phyloP scores from a whole-genome alignment of 64 coral and sea anemone genomes.

The Pocillopora damicornis region DNA sequence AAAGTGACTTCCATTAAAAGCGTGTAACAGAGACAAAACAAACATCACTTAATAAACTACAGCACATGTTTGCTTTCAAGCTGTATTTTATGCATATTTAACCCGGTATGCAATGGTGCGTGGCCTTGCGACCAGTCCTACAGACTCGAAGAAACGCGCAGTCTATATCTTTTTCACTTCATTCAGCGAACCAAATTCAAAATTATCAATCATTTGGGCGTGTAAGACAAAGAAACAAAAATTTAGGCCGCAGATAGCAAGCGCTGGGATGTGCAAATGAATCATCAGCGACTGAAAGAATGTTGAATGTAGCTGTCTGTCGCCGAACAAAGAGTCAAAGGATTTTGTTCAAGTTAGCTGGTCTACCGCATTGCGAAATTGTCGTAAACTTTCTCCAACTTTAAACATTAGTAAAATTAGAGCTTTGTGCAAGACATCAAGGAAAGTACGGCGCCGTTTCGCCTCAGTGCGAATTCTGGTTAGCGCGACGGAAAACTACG shows the following conservation, averaged over 20 bases:
- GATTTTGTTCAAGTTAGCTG: not conserved
- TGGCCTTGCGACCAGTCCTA: not conserved
- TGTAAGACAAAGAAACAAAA: not conserved
- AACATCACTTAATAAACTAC: constrained; percentile 29
- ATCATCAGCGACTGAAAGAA: not conserved
- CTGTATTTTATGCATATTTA: not conserved
- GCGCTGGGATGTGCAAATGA: not conserved
- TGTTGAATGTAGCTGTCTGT: not conserved
- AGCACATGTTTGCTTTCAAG: not conserved
- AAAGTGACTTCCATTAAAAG: not conserved
- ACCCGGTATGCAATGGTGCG: not conserved
- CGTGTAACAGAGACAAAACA: not conserved
- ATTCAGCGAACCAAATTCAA: not conserved
- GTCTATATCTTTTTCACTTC: not conserved
- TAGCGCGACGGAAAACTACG: not conserved
- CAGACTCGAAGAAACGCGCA: not conserved
- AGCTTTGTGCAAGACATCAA: not conserved
- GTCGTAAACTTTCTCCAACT: not conserved
- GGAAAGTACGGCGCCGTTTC: not conserved
- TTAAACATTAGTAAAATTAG: not conserved
- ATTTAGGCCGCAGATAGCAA: not conserved
- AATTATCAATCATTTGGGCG: not conserved
- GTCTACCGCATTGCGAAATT: not conserved
- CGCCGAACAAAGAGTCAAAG: not conserved
- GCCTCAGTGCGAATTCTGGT: not conserved